Evolutionary conservation across 2,888 invertebrate species (phyloP), one percentile per base, ranked within the genome.

Genomic region (Erebia epiphron): DNA sequence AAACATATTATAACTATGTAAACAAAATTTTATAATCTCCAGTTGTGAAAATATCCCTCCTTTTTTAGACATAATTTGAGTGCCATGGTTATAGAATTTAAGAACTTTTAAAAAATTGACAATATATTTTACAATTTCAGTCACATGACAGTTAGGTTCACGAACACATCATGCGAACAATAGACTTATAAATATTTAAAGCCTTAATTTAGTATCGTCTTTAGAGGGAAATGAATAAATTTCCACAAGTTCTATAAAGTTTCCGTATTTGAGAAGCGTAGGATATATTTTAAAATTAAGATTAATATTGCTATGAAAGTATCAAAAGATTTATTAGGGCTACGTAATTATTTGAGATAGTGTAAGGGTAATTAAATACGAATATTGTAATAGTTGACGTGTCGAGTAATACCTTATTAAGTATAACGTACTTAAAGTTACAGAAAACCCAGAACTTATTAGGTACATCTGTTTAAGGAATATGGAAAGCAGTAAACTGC

Each of bases 21-120:
- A 66, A 69, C 58, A 78, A 78, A 78, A 79, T 75, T 69, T 67
- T 60, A 54, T 11, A 72, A 68, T 73, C 80, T 83, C 88, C 87
- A 85, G 92, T 92, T 93, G 93, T 93, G 93, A 92, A 86, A 82
- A 79, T 88, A 87, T 92, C 93, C 93, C 90, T 92, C 93, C 92
- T 91, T 85, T 86, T 87, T 91, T 91, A 90, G 87, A 86, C 84
- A 86, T 90, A 90, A 86, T 90, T 91, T 91, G 83, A 86, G 92
- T 93, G 92, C 92, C 92, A 93, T 92, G 86, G 79, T 89, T 88
- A 87, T 91, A 90, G 89, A 79, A 75, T 85, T 84, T 90, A 92
- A 89, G 91, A 83, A 82, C 87, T 85, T 77, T 87, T 87, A 82
- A 79, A 83, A 86, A 89, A 87, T 89, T 78, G 90, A 91, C 90